Conservation (phyloP, 2,888 invertebrate genomes). For the Aphrophora alni region DNA sequence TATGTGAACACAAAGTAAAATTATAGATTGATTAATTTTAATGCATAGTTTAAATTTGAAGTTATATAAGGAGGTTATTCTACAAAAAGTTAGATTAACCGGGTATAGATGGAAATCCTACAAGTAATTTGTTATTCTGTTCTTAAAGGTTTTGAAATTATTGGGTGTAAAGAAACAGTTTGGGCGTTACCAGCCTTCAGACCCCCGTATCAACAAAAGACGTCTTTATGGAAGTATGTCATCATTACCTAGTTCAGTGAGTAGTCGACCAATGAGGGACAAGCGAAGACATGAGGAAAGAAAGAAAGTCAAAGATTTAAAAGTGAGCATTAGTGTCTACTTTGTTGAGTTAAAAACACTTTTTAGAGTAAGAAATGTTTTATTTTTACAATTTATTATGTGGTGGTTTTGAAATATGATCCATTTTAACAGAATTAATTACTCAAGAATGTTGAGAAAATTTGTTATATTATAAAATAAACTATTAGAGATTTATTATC, state of each 20-base stretch:
- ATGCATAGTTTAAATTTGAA: too few species aligned
- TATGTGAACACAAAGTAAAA: too few species aligned
- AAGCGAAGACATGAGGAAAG: constrained; percentile 69
- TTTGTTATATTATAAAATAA: too few species aligned
- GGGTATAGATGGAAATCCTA: too few species aligned
- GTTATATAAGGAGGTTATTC: too few species aligned
- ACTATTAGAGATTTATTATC: too few species aligned
- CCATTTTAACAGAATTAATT: too few species aligned
- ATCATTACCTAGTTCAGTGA: constrained; percentile 81
- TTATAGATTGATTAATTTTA: too few species aligned
- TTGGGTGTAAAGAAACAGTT: constrained; percentile 65
- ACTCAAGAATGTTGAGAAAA: too few species aligned
- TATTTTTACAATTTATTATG: background rate
- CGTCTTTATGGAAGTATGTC: constrained; percentile 82
- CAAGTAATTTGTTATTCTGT: background rate
- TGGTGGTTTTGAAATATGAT: background rate
- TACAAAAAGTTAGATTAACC: too few species aligned
- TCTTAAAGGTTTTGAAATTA: constrained; percentile 64
- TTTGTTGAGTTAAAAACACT: background rate
- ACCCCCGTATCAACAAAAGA: constrained; percentile 61
- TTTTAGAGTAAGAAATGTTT: background rate
- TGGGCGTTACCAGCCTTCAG: constrained; percentile 63
- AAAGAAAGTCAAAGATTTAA: constrained; percentile 75
- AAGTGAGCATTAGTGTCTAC: constrained; percentile 63
- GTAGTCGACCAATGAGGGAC: constrained; percentile 77